Evolutionary conservation across 2,113 vertebrate genomes (phyloP).

Genomic region (Catharus minimus): DNA sequence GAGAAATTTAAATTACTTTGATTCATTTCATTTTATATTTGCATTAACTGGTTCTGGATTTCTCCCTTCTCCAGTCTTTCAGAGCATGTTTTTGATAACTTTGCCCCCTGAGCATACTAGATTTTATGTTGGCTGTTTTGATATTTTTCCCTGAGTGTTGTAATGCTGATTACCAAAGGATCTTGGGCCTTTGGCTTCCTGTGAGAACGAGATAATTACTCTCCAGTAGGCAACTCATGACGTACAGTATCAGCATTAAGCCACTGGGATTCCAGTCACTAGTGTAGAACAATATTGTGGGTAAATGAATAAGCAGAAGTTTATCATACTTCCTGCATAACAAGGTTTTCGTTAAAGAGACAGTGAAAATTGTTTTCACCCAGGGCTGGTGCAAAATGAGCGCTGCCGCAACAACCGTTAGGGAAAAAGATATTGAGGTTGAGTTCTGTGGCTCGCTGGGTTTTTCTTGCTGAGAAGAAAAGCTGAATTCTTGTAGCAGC

Average conservation of each 20-base stretch:
- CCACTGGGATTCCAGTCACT: constrained; percentile 60
- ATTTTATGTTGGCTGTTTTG: constrained; percentile 21
- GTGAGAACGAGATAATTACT: constrained; percentile 65
- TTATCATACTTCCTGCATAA: constrained; percentile 65
- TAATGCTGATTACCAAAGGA: constrained; percentile 48
- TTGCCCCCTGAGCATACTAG: constrained; percentile 9
- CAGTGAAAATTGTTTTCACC: background rate
- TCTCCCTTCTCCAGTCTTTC: background rate
- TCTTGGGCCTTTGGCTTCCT: constrained; percentile 61
- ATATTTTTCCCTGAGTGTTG: constrained; percentile 27
- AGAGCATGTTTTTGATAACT: constrained; percentile 20
- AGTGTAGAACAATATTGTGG: constrained; percentile 63
- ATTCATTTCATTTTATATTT: background rate
- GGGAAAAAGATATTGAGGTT: background rate
- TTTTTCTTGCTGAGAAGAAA: background rate
- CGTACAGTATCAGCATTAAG: constrained; percentile 42
- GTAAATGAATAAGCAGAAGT: constrained; percentile 70
- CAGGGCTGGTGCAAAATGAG: background rate
- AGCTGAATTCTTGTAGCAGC: background rate
- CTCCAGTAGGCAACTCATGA: constrained; percentile 46
- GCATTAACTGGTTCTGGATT: background rate
- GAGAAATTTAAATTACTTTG: constrained; percentile 43
- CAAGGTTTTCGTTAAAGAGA: constrained; percentile 50
- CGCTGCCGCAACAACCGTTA: rapidly evolving
- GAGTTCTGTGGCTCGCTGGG: background rate